Conservation (phyloP, 2,797 vertebrate genomes). For the Hybognathus amarus region DNA sequence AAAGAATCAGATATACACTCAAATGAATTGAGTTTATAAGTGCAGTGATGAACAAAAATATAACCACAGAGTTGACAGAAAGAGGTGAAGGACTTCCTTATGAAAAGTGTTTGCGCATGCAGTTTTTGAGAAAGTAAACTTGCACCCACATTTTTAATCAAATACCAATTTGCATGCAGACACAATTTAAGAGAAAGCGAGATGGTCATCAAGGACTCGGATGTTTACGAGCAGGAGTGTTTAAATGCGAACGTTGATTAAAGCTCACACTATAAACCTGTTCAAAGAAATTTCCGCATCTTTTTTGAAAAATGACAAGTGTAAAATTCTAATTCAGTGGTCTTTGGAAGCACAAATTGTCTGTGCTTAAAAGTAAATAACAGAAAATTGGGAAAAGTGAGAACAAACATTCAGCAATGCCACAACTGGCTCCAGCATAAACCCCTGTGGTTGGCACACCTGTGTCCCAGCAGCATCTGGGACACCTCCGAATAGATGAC, state of each 20-base stretch:
- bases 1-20: background rate
- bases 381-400: background rate
- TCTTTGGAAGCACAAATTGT: background rate
- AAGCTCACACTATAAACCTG: constrained; percentile 15
- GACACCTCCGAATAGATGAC: constrained; percentile 43
- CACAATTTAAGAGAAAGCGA: constrained; percentile 5
- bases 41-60: background rate
- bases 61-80: background rate
- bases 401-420: constrained; percentile 17
- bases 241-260: constrained; percentile 29
- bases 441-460: constrained; percentile 54
- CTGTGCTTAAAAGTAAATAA: background rate
- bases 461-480: constrained; percentile 54
- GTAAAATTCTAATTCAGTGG: constrained; percentile 20
- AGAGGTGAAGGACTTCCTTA: background rate
- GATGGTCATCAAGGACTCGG: constrained; percentile 8
- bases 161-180: background rate
- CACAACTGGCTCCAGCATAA: constrained; percentile 47
- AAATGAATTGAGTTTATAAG: background rate
- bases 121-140: constrained; percentile 1
- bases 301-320: background rate
- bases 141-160: constrained; percentile 28
- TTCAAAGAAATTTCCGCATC: background rate
- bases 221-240: constrained; percentile 2
- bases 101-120: background rate